These are phyloP conservation scores for Brachypalpus laphriformis DNA, from an alignment of 2,888 invertebrate genomes.

Conservation along the genomic window DNA sequence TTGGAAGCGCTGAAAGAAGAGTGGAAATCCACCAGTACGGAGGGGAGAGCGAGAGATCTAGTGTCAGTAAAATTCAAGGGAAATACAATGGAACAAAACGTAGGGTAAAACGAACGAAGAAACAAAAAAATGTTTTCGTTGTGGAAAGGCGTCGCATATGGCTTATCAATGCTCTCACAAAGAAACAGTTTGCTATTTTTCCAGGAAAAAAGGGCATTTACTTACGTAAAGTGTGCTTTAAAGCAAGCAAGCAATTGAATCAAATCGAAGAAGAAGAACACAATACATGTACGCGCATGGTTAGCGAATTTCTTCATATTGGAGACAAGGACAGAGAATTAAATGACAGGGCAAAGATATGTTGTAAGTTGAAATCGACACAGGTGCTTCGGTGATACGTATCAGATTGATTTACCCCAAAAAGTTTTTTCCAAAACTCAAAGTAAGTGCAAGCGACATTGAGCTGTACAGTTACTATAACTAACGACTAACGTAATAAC, in stretches of 20 bases:
- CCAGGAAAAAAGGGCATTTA: constrained; percentile 41
- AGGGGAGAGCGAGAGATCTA: no score
- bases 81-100: constrained; percentile 15
- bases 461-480: constrained; percentile 53
- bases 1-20: constrained; percentile 3
- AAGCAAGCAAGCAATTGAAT: constrained; percentile 33
- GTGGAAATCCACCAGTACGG: no score
- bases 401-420: constrained; percentile 51
- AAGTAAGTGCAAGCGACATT: constrained; percentile 34
- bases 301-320: constrained; percentile 40
- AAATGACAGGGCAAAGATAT: constrained; percentile 33
- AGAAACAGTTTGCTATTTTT: constrained; percentile 48
- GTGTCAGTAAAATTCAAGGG: background rate
- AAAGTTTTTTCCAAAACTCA: constrained; percentile 34
- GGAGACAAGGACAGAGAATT: background rate
- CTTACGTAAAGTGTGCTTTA: constrained; percentile 38
- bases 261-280: constrained; percentile 23
- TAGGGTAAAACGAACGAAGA: constrained; percentile 18
- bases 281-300: constrained; percentile 14
- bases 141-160: constrained; percentile 35
- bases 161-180: constrained; percentile 45
- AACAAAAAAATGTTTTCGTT: constrained; percentile 44
- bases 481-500: constrained; percentile 29
- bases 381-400: constrained; percentile 57
- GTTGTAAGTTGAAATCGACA: constrained; percentile 47